Base-by-base conservation (phyloP, 2,113 vertebrate species). In the Arenaria interpres region DNA sequence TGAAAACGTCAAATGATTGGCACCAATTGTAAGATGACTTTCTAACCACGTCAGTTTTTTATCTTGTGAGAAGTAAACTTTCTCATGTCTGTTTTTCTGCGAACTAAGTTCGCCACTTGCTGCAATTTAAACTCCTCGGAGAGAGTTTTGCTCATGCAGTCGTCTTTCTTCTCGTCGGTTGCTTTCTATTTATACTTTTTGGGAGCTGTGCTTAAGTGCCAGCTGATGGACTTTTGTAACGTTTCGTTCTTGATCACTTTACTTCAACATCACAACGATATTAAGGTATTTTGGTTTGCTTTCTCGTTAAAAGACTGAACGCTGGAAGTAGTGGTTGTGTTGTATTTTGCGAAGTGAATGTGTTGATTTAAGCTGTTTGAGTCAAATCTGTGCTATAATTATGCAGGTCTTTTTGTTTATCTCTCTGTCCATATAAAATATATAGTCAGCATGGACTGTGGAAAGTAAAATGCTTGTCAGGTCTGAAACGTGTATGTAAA, bases 1-100 rank as follows among this genome's bases (percentile, higher is more conserved):
- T 90, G 94, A 78, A 80, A 95, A 96, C 93, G 96, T 98, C 90
- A 96, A 96, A 96, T 96, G 96, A 94, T 95, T 97, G 95, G 92
- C 94, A 95, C 92, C 92, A 93, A 89, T 94, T 95, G 94, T 95
- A n/a, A 93, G 89, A 96, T 91, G 95, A 95, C 94, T 96, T 96
- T 96, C 90, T 66, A 95, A 96, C 83, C 95, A 88, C 95, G 95
- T 95, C 89, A 96, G 96, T 85, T 97, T 97, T 95, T 95, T 93
- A 97, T 95, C 92, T 95, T 76, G 78, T 83, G 96, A 95, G 96
- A 97, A 95, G 91, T 95, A 96, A 97, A 97, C 90, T 97, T 97
- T 97, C 96, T 95, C 90, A 64, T 93, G 86, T 95, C 89, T 95
- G 93, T 84, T 95, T 92, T 90, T 88, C 71, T 88, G 84, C 59